phyloP scores from a whole-genome alignment of 2,797 vertebrate genomes.

The Pangasius mekongensis region DNA sequence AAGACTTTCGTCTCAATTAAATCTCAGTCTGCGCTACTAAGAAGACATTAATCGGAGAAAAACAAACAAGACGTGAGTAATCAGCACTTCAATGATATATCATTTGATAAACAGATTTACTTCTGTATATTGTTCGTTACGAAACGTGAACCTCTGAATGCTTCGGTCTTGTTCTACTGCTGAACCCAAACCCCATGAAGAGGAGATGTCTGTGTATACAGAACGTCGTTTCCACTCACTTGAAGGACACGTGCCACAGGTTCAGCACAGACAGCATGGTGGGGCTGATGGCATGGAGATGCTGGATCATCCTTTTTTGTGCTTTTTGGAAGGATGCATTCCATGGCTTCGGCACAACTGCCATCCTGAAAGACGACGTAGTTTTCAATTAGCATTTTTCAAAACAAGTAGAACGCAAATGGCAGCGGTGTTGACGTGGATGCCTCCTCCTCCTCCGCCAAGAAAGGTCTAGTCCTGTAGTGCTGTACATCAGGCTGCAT shows the following conservation, averaged over 20 bases:
- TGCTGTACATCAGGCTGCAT: neutral
- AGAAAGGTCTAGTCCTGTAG: neutral
- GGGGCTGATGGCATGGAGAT: conserved; percentile 81
- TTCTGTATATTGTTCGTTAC: neutral
- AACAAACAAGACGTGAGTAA: neutral
- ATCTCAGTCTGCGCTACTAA: neutral
- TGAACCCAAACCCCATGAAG: neutral
- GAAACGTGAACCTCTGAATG: neutral
- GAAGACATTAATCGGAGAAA: neutral
- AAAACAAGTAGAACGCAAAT: neutral
- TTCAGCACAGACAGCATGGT: conserved; percentile 77
- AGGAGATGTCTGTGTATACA: neutral
- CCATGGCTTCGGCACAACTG: conserved; percentile 85
- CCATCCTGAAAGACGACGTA: conserved; percentile 76
- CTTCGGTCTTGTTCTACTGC: neutral
- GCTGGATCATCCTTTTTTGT: conserved; percentile 70
- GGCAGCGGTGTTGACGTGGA: neutral
- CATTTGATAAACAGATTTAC: neutral
- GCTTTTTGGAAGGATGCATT: conserved; percentile 77
- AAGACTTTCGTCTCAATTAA: neutral
- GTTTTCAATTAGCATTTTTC: neutral
- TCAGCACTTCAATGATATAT: neutral
- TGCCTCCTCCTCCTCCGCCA: neutral
- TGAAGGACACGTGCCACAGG: conserved; percentile 81
- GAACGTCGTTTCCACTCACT: conserved; percentile 70